Base-by-base conservation (phyloP, 2,888 invertebrate genomes). In the Tetranychus truncatus region DNA sequence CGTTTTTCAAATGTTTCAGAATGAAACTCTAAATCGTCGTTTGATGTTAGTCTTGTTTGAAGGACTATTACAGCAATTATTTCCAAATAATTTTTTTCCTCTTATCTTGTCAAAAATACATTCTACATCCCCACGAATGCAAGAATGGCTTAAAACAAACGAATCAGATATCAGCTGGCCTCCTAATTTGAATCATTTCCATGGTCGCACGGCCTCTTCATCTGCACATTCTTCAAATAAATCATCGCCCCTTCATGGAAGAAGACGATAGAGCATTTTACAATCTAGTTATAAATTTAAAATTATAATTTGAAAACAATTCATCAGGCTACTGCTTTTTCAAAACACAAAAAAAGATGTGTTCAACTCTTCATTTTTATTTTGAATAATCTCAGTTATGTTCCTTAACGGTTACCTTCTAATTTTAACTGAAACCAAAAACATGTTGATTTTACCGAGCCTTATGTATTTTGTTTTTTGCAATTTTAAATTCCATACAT, bases 1-100 rank as follows among this genome's bases (percentile, higher is more conserved):
- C 18, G 88, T 94, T 45, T 93, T 93, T 82, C 91, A 92, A 81
- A 86, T 94, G 80, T 90, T 93, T 80, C 95, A 95, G 85, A 88
- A 89, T 79, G 88, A 89, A 78, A 87, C 89, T 80, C 87, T 95
- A 76, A 95, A 95, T 83, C 87, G 88, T 81, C 86, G 95, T 80
- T 85, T 95, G 74, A 84, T 90, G 74, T 90, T 91, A 81, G 92
- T 94, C 20, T 83, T 93, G 45, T 84, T 93, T 44, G 94, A 94
- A 85, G 90, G 92, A 81, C 86, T 89, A 74, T 82, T 92, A 75
- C 87, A 88, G 78, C 89, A 89, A 77, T 83, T 92, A 69, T 92
- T 92, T 81, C 91, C 91, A 0, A 88, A 90, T 79, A 90, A 90
- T 81, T 88, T 89, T 79, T 87, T 91, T 79, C 84, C 86, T 69